phyloP scores from a whole-genome alignment of 1,140 invertebrate species.

The Nasonia vitripennis region DNA sequence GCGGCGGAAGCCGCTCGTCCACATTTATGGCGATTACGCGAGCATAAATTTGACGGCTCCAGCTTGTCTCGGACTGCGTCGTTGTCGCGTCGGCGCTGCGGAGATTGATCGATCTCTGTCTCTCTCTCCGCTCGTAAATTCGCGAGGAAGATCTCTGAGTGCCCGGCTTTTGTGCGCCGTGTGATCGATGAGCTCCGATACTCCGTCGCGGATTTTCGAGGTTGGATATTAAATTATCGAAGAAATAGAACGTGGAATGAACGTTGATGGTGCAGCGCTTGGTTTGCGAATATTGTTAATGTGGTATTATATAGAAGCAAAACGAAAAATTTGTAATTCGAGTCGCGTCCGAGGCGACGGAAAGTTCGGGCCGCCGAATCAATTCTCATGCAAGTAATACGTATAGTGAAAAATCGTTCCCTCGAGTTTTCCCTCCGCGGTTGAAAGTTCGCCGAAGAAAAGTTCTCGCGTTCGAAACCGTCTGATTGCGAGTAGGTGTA shows the following conservation, averaged over 20 bases:
- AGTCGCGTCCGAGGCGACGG: not conserved
- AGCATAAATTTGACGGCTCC: not conserved
- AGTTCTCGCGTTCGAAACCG: no score
- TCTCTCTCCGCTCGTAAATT: not conserved
- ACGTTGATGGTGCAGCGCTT: not conserved
- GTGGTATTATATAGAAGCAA: not conserved
- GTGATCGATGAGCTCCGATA: not conserved
- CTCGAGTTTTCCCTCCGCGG: no score
- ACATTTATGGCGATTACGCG: not conserved
- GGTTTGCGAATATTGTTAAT: not conserved
- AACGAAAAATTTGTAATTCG: not conserved
- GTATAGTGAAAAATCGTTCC: not conserved
- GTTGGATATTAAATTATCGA: not conserved
- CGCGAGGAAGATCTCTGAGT: not conserved
- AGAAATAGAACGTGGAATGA: not conserved
- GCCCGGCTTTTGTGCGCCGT: not conserved
- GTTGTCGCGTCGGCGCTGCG: not conserved
- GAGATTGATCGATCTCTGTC: not conserved
- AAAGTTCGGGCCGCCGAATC: not conserved
- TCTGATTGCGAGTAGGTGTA: not conserved
- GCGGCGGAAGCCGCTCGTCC: not conserved
- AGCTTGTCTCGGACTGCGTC: no score
- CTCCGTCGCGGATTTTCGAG: not conserved
- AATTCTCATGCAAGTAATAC: slow-evolving; percentile 6
- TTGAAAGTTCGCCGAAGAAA: not conserved